Percentiles rank a stretch among this genome's conserved stretches.
Conservation (phyloP, 2,797 vertebrate genomes). For the Uromys caudimaculatus region DNA sequence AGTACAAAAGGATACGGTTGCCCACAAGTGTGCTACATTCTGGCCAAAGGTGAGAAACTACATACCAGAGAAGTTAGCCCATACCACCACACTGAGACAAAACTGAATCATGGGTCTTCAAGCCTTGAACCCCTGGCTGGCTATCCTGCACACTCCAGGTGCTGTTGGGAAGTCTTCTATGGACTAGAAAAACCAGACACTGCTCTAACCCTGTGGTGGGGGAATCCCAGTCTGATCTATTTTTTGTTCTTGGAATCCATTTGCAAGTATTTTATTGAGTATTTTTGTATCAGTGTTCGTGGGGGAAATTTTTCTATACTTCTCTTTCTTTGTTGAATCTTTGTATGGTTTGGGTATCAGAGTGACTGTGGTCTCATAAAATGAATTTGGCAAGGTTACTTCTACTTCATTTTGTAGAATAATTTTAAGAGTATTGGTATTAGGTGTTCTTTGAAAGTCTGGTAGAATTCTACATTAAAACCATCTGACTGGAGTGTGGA, state of each 20-base stretch:
- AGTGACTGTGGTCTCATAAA: neutral
- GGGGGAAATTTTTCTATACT: neutral
- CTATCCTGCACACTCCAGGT: neutral
- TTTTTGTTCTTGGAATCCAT: neutral
- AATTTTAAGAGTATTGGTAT: neutral
- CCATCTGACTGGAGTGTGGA: too few relatives aligned
- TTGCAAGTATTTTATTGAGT: neutral
- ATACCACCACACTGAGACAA: neutral
- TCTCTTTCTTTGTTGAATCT: neutral
- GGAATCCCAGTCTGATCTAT: neutral
- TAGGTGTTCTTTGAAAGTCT: neutral
- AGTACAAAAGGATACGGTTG: neutral
- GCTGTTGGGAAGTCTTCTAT: neutral
- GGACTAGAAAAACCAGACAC: neutral
- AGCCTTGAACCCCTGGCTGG: neutral
- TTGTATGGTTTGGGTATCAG: neutral
- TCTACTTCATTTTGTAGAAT: neutral
- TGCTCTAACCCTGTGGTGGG: neutral
- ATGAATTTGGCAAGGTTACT: neutral
- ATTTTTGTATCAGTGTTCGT: neutral
- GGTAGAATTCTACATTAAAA: neutral
- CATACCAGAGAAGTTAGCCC: neutral
- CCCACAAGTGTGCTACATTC: neutral
- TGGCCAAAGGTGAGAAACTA: neutral
- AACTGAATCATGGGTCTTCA: neutral